Evolutionary conservation across 2,888 invertebrate species (phyloP).

Genomic region (Hirudinaria manillensis): DNA sequence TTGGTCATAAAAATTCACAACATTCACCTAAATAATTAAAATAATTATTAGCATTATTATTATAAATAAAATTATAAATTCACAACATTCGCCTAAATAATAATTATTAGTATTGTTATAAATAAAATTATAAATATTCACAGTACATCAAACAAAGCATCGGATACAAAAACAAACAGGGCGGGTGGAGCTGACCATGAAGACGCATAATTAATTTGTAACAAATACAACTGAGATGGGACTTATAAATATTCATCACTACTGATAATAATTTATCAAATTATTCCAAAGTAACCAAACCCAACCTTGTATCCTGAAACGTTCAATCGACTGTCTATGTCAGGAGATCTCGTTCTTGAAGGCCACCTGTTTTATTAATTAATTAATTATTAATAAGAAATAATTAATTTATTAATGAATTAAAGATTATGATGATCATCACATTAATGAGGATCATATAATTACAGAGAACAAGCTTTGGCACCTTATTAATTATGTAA

Average conservation of each 20-base stretch:
- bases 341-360: slow-evolving; percentile 46
- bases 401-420: too few relatives aligned
- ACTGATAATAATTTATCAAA: not conserved
- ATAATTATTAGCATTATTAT: not conserved
- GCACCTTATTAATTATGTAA: too few relatives aligned
- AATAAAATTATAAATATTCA: not conserved
- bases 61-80: not conserved
- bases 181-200: too few relatives aligned
- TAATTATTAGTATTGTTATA: not conserved
- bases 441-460: too few relatives aligned
- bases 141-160: too few relatives aligned
- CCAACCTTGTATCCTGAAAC: slow-evolving; percentile 41
- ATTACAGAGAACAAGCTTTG: too few relatives aligned
- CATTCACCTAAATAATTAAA: not conserved
- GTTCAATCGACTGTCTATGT: slow-evolving; percentile 47
- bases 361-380: slow-evolving; percentile 46
- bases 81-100: not conserved
- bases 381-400: not conserved
- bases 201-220: too few relatives aligned
- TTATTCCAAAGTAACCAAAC: too few relatives aligned
- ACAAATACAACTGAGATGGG: not conserved
- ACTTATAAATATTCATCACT: not conserved
- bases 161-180: too few relatives aligned
- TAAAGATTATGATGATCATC: too few relatives aligned
- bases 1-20: not conserved